Percentiles rank a stretch among this genome's conserved stretches.
These are phyloP conservation scores for Alca torda DNA, from an alignment of 2,797 vertebrate genomes.

Conservation along the genomic window DNA sequence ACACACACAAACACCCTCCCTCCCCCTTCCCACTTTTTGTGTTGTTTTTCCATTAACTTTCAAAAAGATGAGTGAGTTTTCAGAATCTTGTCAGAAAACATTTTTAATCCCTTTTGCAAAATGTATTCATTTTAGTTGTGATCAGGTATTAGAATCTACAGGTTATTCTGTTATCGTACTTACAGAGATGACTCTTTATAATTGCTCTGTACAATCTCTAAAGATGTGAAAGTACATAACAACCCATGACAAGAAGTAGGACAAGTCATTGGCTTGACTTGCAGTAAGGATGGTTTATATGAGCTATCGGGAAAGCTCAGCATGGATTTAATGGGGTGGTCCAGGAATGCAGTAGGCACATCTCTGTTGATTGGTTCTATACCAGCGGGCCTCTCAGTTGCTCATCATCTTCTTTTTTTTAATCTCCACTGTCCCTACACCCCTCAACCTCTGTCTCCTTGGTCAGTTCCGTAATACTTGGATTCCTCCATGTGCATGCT, in stretches of 20 bases:
- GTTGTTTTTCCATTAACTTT: not conserved
- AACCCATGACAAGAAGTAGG: not conserved
- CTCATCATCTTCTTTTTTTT: not conserved
- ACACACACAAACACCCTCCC: no score
- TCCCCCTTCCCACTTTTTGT: not conserved
- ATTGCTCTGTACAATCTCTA: not conserved
- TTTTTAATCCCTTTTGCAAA: not conserved
- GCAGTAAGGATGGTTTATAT: not conserved
- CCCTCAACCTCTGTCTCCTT: not conserved
- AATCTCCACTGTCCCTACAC: not conserved
- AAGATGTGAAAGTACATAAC: not conserved
- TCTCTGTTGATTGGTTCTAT: not conserved
- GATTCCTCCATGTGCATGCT: not conserved
- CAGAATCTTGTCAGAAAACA: not conserved
- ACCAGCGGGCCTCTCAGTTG: not conserved
- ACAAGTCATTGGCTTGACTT: not conserved
- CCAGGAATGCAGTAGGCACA: not conserved
- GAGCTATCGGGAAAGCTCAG: not conserved
- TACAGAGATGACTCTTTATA: not conserved
- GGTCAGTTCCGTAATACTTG: not conserved
- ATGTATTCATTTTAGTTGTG: not conserved
- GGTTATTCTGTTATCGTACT: not conserved
- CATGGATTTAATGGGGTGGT: not conserved
- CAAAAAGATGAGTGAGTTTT: not conserved
- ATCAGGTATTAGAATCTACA: not conserved